phyloP scores from a whole-genome alignment of 2,113 vertebrate genomes.

The Callaeas wilsoni region DNA sequence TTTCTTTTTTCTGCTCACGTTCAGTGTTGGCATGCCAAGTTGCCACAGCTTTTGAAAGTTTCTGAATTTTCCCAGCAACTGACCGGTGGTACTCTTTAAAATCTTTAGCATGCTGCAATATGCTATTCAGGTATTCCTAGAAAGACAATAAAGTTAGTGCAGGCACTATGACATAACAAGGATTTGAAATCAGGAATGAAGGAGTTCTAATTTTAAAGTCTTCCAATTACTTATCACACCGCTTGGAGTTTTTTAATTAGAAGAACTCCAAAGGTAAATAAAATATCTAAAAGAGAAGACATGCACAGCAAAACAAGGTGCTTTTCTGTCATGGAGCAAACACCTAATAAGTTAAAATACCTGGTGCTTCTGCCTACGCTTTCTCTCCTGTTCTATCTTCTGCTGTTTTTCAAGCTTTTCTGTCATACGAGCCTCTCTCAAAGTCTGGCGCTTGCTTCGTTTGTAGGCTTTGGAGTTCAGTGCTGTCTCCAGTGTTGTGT shows the following conservation, averaged over 20 bases:
- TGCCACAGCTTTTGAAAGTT: slow-evolving; percentile 90
- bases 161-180: not conserved
- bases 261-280: not conserved
- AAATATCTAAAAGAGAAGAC: not conserved
- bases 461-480: slow-evolving; percentile 98
- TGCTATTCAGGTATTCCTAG: slow-evolving; percentile 98
- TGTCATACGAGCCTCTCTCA: slow-evolving; percentile 95
- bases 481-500: slow-evolving; percentile 94
- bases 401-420: slow-evolving; percentile 99
- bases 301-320: not conserved
- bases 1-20: slow-evolving; percentile 97
- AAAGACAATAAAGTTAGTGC: slow-evolving; percentile 10
- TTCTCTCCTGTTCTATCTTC: slow-evolving; percentile 97
- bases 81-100: slow-evolving; percentile 98
- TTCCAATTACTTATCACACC: not conserved
- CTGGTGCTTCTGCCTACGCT: slow-evolving; percentile 98
- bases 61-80: slow-evolving; percentile 93
- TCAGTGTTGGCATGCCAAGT: slow-evolving; percentile 98
- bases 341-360: slow-evolving; percentile 37
- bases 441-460: slow-evolving; percentile 93
- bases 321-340: not conserved
- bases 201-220: not conserved
- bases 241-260: not conserved
- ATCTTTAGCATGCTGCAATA: slow-evolving; percentile 97
- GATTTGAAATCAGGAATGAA: not conserved